Conservation (phyloP, 2,888 invertebrate species). For the Nephrotoma guestfalica region DNA sequence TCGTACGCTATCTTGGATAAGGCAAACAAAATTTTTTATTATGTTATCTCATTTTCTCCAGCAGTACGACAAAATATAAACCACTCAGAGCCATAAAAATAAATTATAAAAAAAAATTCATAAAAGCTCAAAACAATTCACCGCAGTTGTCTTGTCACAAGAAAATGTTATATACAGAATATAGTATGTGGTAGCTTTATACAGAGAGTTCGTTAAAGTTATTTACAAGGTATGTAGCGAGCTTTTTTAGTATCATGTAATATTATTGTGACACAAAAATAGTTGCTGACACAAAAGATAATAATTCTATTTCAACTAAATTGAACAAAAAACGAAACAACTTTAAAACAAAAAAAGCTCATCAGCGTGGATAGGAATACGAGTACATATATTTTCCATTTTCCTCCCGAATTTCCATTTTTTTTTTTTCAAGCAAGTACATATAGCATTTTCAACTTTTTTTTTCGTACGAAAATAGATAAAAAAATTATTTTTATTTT, state of each 20-base stretch:
- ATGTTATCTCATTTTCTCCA: not conserved
- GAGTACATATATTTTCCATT: not conserved
- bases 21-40: not conserved
- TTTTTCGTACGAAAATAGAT: not conserved
- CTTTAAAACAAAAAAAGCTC: not conserved
- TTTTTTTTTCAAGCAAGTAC: not conserved
- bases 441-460: not conserved
- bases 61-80: not conserved
- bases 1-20: not conserved
- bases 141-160: not conserved
- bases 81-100: not conserved
- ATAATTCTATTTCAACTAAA: not conserved
- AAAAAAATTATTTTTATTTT: not conserved
- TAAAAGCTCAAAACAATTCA: not conserved
- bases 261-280: not conserved
- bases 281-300: not conserved
- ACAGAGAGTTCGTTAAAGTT: not conserved
- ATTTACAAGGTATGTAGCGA: not conserved
- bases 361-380: not conserved
- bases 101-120: not conserved
- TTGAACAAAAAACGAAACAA: not conserved
- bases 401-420: not conserved
- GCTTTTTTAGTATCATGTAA: not conserved
- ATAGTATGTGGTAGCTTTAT: not conserved
- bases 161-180: not conserved